A percentile compares a stretch with the other conserved stretches of the same genome.
phyloP scores from a whole-genome alignment of 2,113 vertebrate genomes.

The Campylorhamphus procurvoides region DNA sequence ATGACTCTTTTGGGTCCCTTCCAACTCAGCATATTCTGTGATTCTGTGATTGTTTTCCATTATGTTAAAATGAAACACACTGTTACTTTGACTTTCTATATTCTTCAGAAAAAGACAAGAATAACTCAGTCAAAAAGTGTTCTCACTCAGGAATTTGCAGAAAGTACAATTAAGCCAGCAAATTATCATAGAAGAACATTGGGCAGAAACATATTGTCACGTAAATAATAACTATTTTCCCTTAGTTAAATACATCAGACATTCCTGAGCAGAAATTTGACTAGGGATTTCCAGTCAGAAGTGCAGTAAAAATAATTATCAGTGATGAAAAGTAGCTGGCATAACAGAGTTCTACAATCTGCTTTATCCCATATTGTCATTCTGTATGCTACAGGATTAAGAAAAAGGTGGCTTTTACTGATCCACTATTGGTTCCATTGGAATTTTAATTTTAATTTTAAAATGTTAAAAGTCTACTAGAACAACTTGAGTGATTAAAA shows the following conservation, averaged over 20 bases:
- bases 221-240: neutral
- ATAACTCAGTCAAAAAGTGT: neutral
- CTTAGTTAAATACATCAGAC: neutral
- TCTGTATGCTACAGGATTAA: neutral
- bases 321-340: neutral
- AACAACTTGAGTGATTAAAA: neutral
- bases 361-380: neutral
- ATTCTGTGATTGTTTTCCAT: neutral
- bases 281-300: neutral
- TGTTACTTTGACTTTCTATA: neutral
- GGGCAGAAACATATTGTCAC: neutral
- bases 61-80: neutral
- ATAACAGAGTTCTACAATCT: neutral
- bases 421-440: rapidly evolving
- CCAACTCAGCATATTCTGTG: neutral
- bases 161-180: neutral
- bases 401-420: neutral
- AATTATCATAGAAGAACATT: neutral
- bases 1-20: neutral
- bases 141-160: neutral
- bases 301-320: neutral
- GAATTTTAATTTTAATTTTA: neutral
- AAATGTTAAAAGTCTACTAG: neutral
- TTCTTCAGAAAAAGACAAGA: neutral
- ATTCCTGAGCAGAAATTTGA: neutral